Evolutionary conservation across 2,113 vertebrate species (phyloP).

Genomic region (Elephantulus edwardii): DNA sequence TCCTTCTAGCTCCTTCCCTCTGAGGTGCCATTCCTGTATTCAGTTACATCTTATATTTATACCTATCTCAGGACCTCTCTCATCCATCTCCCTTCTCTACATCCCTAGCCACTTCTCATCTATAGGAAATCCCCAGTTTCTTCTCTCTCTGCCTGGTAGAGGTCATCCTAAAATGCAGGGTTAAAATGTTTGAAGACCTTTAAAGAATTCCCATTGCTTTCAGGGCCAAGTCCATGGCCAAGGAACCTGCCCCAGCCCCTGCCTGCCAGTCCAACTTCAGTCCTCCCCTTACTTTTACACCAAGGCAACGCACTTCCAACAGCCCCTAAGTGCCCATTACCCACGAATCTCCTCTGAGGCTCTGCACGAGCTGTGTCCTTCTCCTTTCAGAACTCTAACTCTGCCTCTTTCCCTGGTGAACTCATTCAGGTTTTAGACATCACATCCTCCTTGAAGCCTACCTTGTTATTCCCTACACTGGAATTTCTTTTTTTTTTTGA

Average conservation of each 20-base stretch:
- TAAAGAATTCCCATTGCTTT: not conserved
- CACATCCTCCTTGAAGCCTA: slow-evolving; percentile 35
- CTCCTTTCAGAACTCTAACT: not conserved
- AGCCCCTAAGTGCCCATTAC: not conserved
- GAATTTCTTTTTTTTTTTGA: not conserved
- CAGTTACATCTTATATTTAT: not conserved
- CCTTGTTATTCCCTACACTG: not conserved
- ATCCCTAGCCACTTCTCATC: not conserved
- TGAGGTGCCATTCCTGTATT: not conserved
- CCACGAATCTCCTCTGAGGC: not conserved
- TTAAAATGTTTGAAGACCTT: not conserved
- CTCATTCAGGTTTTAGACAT: not conserved
- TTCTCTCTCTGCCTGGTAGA: not conserved
- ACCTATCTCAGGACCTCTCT: not conserved
- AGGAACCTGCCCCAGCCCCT: not conserved
- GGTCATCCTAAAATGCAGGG: not conserved
- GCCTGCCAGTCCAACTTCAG: not conserved
- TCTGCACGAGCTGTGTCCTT: slow-evolving; percentile 8
- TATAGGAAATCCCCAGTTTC: not conserved
- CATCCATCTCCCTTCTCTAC: not conserved
- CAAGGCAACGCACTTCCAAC: not conserved
- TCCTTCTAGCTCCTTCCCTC: not conserved
- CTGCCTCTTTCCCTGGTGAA: not conserved
- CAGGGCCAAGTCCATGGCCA: not conserved
- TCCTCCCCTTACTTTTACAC: not conserved